Percentiles rank a stretch among this genome's conserved stretches.
phyloP scores from a whole-genome alignment of 2,113 vertebrate species.

The Zapornia atra region DNA sequence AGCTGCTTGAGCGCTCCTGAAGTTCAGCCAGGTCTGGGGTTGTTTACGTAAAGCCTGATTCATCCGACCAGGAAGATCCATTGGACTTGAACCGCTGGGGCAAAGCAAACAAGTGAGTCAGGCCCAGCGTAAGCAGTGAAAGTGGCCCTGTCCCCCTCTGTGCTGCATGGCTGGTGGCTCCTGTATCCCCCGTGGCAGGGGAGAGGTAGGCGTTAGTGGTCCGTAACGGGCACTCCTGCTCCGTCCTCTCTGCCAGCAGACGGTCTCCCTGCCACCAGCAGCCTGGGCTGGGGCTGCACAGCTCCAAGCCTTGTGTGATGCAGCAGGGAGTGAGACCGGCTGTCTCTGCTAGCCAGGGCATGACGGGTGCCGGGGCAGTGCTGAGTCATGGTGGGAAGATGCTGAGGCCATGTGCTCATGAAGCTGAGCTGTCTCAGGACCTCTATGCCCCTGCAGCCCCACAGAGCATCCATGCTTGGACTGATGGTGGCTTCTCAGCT shows the following conservation, averaged over 20 bases:
- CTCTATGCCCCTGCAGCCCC: background rate
- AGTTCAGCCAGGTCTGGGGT: background rate
- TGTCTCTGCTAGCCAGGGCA: background rate
- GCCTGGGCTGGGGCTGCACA: accelerated
- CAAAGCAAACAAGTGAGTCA: conserved; percentile 63
- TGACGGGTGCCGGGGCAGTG: background rate
- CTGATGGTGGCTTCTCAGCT: background rate
- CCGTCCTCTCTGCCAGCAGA: accelerated
- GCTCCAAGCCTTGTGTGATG: background rate
- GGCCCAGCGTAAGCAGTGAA: background rate
- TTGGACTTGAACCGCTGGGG: background rate
- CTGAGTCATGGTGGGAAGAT: background rate
- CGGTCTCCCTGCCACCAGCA: background rate
- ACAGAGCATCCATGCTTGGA: background rate
- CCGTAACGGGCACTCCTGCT: background rate
- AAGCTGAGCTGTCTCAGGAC: background rate
- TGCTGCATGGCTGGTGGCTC: background rate
- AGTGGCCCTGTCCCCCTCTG: background rate
- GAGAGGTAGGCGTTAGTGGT: background rate
- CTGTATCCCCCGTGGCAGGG: accelerated
- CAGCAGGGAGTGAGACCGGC: background rate
- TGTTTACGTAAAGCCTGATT: conserved; percentile 55
- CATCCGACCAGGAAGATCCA: conserved; percentile 12
- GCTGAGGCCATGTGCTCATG: background rate
- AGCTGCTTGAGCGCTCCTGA: conserved; percentile 9